These are phyloP conservation scores for Porites australiensis DNA, from an alignment of 64 coral and sea anemone genomes.

Conservation along the genomic window DNA sequence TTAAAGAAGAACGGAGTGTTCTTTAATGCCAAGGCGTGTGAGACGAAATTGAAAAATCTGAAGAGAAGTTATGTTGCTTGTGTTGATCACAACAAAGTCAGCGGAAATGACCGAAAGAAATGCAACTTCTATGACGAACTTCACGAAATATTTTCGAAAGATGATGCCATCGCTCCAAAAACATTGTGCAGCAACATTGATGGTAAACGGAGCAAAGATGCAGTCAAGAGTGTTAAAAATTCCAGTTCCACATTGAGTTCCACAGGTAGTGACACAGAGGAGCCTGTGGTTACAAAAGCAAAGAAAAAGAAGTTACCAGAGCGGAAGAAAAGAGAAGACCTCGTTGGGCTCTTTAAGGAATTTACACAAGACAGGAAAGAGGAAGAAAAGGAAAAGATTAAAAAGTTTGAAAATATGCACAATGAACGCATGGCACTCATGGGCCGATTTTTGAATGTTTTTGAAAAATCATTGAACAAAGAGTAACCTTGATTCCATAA, in stretches of 20 bases:
- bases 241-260: neutral
- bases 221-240: no score
- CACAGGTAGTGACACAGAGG: constrained; percentile 12
- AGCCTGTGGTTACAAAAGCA: constrained; percentile 14
- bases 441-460: constrained; percentile 21
- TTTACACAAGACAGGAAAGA: constrained; percentile 32
- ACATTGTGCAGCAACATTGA: no score
- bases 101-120: constrained; percentile 4
- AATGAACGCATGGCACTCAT: constrained; percentile 27
- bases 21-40: neutral
- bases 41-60: constrained; percentile 6
- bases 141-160: no score
- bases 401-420: constrained; percentile 19
- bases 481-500: constrained; percentile 22
- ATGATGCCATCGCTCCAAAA: no score
- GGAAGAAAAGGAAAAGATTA: constrained; percentile 18
- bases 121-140: constrained; percentile 11
- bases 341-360: constrained; percentile 10
- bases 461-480: constrained; percentile 29
- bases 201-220: no score
- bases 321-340: constrained; percentile 17
- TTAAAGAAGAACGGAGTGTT: neutral
- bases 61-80: constrained; percentile 20
- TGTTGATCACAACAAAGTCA: constrained; percentile 5
- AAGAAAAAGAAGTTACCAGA: constrained; percentile 17